Evolutionary conservation across 2,797 vertebrate species (phyloP).

Genomic region (Thamnophis elegans): DNA sequence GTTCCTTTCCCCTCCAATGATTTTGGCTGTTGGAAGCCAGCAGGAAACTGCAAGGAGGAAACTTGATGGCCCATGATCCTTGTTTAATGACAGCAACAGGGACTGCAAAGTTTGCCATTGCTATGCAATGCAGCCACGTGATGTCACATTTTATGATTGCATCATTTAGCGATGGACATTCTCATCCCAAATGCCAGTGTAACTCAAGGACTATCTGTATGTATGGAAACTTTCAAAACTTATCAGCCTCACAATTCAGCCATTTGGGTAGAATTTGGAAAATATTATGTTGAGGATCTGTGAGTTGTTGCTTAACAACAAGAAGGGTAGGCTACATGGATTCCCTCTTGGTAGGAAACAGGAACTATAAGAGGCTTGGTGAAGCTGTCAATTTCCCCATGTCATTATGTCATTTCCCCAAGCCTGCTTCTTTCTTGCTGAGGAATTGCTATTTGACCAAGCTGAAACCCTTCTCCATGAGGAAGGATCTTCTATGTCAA

Average conservation of each 20-base stretch:
- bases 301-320: constrained; percentile 17
- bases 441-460: background rate
- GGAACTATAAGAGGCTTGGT: background rate
- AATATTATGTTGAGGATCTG: background rate
- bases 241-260: background rate
- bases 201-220: background rate
- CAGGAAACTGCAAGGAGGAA: background rate
- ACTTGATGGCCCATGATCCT: background rate
- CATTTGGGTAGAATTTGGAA: background rate
- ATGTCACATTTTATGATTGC: background rate
- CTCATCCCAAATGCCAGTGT: background rate
- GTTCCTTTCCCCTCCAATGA: background rate
- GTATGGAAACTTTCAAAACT: background rate
- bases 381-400: background rate
- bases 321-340: background rate
- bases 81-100: background rate
- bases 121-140: background rate
- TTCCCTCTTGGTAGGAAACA: background rate
- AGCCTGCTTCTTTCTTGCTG: background rate
- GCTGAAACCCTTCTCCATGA: background rate
- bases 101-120: background rate
- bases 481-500: background rate
- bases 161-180: background rate
- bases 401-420: background rate
- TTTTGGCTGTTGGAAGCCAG: background rate